Base-by-base conservation (phyloP, 2,113 vertebrate species). In the Hystrix cristata region DNA sequence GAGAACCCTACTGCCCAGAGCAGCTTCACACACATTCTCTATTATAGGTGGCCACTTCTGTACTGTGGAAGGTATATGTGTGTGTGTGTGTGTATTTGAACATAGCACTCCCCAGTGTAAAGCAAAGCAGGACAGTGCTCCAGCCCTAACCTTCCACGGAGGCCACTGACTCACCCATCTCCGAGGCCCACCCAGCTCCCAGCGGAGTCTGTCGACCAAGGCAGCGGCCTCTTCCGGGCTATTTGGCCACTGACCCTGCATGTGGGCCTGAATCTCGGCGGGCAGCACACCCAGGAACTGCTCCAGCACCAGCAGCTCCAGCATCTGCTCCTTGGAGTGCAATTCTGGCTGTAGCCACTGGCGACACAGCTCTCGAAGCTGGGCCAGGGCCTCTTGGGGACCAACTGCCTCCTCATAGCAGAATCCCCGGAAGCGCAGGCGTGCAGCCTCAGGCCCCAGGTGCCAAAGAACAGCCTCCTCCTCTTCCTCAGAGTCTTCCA, bases 271-370 rank as follows among this genome's bases (percentile, higher is more conserved):
- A 81, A 98, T 93, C 46, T 97, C 94, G 0, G 96, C 59, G 5
- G 98, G 98, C 46, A 98, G 94, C 0, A 71, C 65, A 2, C 94
- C 93, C 71, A 98, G 90, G 90, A 98, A 98, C 88, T 98, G 98
- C 89, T 98, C 98, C 12, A 98, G 89, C 62, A 98, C 97, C 74
- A 98, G 84, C 3, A 98, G 90, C 53, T 98, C 98, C 46, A 98
- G 53, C 62, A 98, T 96, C 89, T 98, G 98, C 72, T 98, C 98
- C 90, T 98, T 98, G 92, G 97, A 98, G 59, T 18, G 95, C 25
- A 57, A 87, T 38, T 98, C 96, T 0, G 98, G 98, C 34, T 46
- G 95, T 19, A 98, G 96, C 98, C 98, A 98, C 27, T 74, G 92
- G 80, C 29, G 85, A 95, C 97, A 97, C 0, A 98, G 97, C 25